A percentile compares a stretch with the other conserved stretches of the same genome.
Evolutionary conservation across 2,797 vertebrate genomes (phyloP).

Genomic region (Parotocinclus haroldoi): DNA sequence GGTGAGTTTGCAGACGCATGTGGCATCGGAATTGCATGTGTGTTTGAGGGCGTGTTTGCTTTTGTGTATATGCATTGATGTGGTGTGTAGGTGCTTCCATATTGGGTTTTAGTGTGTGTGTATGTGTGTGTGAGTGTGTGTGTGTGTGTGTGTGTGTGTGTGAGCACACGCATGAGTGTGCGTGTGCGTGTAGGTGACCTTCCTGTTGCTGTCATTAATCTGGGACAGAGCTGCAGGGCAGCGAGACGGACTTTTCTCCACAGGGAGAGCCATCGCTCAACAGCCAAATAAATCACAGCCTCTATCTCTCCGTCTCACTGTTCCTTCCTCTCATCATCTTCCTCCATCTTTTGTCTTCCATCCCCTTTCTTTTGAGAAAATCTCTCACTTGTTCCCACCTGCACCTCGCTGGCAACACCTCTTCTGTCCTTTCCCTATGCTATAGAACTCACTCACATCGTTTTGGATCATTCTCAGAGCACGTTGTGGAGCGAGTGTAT

Average conservation of each 20-base stretch:
- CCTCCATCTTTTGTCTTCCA: constrained; percentile 22
- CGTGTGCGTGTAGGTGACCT: constrained; percentile 52
- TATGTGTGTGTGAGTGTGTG: too few species aligned
- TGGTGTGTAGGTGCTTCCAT: background rate
- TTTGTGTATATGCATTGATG: too few species aligned
- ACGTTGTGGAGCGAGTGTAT: background rate
- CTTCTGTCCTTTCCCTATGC: constrained; percentile 14
- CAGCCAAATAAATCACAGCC: constrained; percentile 57
- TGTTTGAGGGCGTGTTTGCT: too few species aligned
- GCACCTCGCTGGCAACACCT: constrained; percentile 13
- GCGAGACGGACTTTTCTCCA: constrained; percentile 50
- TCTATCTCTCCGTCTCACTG: constrained; percentile 32
- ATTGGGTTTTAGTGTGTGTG: constrained; percentile 15
- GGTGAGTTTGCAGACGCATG: too few species aligned
- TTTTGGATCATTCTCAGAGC: background rate
- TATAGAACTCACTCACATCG: too few species aligned
- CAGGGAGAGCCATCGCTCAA: constrained; percentile 53
- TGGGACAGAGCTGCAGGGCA: constrained; percentile 50
- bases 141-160: too few species aligned
- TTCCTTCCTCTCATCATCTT: background rate
- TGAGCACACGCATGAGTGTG: too few species aligned
- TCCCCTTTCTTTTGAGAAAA: constrained; percentile 27
- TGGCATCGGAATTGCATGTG: too few species aligned
- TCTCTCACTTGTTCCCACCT: constrained; percentile 16
- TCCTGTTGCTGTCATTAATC: constrained; percentile 56